phyloP scores from a whole-genome alignment of 2,797 vertebrate species.

The Labeo calbasu region DNA sequence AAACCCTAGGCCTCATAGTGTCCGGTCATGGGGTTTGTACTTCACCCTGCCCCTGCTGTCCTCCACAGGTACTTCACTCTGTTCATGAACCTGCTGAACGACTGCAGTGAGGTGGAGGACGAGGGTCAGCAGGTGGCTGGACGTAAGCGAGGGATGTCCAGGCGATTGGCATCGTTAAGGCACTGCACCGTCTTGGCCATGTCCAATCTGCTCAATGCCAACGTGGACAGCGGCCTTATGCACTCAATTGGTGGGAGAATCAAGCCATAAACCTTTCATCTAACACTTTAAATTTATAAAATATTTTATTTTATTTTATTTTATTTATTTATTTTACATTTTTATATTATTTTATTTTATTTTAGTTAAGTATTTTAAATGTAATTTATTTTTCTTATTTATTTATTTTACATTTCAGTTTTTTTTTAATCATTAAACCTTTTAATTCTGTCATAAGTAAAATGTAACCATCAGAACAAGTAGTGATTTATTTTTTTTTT shows the following conservation, averaged over 20 bases:
- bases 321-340: neutral
- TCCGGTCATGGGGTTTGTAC: neutral
- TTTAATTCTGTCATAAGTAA: too few relatives aligned
- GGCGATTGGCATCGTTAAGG: conserved; percentile 88
- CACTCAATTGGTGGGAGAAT: conserved; percentile 89
- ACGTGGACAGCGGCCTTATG: conserved; percentile 97
- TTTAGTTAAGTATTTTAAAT: neutral
- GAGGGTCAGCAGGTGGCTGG: conserved; percentile 88
- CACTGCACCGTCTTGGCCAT: conserved; percentile 96
- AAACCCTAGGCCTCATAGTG: neutral
- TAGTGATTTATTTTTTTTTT: too few relatives aligned
- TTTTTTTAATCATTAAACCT: too few relatives aligned
- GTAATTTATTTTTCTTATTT: neutral
- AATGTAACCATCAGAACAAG: too few relatives aligned
- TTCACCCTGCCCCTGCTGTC: neutral
- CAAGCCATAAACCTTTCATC: neutral
- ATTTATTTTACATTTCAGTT: neutral
- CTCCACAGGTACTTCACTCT: conserved; percentile 90
- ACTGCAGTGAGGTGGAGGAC: conserved; percentile 96
- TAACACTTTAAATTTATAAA: neutral
- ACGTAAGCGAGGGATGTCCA: conserved; percentile 94
- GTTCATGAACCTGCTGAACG: conserved; percentile 97
- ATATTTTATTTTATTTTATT: neutral
- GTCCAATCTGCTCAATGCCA: conserved; percentile 97
- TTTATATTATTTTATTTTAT: neutral